A percentile compares a stretch with the other conserved stretches of the same genome.
Conservation (phyloP, 2,797 vertebrate species). For the Alauda arvensis region DNA sequence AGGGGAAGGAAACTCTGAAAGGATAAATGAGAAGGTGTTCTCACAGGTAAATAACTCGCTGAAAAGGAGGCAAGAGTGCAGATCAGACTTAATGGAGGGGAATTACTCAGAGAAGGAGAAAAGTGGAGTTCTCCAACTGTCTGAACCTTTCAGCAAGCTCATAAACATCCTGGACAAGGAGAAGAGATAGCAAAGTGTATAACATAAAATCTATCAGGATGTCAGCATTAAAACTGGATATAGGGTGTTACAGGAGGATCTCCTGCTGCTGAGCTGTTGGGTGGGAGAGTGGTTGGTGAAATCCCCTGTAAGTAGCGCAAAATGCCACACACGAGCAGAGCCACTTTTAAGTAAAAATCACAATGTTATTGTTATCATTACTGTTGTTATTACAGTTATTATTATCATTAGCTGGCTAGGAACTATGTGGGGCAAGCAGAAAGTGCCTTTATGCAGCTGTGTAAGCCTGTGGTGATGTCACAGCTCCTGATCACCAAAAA, state of each 20-base stretch:
- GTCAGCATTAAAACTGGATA: background rate
- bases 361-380: background rate
- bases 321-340: background rate
- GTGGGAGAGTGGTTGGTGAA: background rate
- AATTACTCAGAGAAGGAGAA: background rate
- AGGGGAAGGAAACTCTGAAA: background rate
- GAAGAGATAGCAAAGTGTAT: background rate
- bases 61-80: background rate
- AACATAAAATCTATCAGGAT: background rate
- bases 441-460: background rate
- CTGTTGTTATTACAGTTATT: background rate
- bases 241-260: background rate
- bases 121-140: background rate
- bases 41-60: background rate
- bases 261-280: background rate
- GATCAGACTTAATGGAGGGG: background rate
- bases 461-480: background rate
- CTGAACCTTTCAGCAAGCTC: background rate
- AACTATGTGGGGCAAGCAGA: background rate
- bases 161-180: background rate
- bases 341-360: background rate
- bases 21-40: constrained; percentile 1
- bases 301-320: background rate
- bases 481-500: background rate
- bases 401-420: background rate